phyloP scores from a whole-genome alignment of 2,113 vertebrate species.

The Nyctereutes procyonoides region DNA sequence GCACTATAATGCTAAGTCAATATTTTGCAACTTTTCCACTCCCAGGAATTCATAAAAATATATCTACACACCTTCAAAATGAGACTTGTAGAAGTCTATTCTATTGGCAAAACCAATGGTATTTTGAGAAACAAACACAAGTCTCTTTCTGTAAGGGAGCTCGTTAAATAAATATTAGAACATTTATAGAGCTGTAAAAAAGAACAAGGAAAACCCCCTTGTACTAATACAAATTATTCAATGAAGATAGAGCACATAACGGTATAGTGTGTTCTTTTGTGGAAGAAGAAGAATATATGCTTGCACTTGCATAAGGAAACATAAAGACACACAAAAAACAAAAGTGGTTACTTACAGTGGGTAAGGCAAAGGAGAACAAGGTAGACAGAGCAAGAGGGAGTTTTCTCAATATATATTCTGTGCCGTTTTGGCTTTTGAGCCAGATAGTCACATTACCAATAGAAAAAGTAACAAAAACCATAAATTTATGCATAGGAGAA shows the following conservation, averaged over 20 bases:
- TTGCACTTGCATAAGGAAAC: not conserved
- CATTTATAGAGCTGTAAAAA: not conserved
- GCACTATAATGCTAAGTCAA: not conserved
- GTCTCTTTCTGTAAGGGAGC: not conserved
- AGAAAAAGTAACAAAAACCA: slow-evolving; percentile 28
- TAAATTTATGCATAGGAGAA: not conserved
- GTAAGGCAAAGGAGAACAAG: not conserved
- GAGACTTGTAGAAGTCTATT: not conserved
- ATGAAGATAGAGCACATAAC: not conserved
- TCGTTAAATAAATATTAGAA: not conserved
- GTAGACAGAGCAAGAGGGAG: not conserved
- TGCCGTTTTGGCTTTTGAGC: not conserved
- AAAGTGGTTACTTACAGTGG: not conserved
- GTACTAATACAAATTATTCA: not conserved
- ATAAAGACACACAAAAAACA: not conserved
- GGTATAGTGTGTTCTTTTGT: not conserved
- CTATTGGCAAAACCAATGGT: not conserved
- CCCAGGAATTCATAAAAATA: not conserved
- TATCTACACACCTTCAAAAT: not conserved
- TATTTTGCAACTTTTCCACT: not conserved
- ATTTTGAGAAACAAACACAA: not conserved
- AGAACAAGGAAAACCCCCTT: not conserved
- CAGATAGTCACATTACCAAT: not conserved
- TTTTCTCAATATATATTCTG: not conserved
- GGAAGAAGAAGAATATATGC: not conserved